Conservation (phyloP, 1,140 invertebrate species). For the Ceratina japonica region DNA sequence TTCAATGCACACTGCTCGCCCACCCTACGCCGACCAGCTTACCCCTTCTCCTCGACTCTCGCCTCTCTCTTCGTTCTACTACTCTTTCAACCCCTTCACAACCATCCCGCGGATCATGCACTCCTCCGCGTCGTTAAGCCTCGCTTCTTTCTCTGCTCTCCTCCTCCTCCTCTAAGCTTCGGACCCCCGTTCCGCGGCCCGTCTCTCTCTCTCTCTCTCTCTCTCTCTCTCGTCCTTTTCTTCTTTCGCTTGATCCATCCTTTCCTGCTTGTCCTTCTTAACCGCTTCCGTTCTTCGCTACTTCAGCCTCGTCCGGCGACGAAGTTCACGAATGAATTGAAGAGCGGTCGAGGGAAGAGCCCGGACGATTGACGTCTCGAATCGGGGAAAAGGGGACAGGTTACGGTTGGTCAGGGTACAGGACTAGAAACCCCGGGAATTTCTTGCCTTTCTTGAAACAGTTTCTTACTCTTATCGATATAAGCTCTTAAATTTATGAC, state of each 20-base stretch:
- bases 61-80: constrained; percentile 17
- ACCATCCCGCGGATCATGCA: constrained; percentile 45
- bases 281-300: constrained; percentile 8
- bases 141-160: neutral
- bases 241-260: constrained; percentile 22
- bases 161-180: neutral
- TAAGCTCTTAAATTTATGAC: neutral
- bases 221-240: constrained; percentile 3
- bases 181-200: neutral
- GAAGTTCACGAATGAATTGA: constrained; percentile 24
- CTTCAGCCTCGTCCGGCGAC: constrained; percentile 5
- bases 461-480: neutral
- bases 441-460: neutral
- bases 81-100: constrained; percentile 57
- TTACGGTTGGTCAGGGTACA: constrained; percentile 59
- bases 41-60: neutral
- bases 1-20: constrained; percentile 73
- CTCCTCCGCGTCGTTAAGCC: constrained; percentile 45
- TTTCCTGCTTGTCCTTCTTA: constrained; percentile 9
- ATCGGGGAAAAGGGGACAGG: constrained; percentile 50
- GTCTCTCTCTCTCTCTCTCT: constrained; percentile 25
- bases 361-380: constrained; percentile 23
- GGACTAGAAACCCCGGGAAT: neutral
- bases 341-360: neutral
- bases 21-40: constrained; percentile 35